Conservation (phyloP, 2,888 invertebrate genomes). For the Thecocarcelia acutangulata region DNA sequence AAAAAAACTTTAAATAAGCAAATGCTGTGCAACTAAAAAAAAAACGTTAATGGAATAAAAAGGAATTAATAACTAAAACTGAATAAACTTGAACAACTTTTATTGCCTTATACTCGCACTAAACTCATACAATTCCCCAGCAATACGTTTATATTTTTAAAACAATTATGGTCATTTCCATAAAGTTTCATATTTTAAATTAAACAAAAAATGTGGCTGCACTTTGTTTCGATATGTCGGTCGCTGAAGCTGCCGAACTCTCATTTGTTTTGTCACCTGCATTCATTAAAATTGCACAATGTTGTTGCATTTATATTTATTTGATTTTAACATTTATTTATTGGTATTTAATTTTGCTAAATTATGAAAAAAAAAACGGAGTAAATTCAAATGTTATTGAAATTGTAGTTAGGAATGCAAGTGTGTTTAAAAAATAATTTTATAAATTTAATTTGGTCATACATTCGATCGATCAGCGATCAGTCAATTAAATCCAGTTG, state of each 20-base stretch:
- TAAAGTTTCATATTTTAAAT: conserved; percentile 15
- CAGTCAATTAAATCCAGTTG: conserved; percentile 16
- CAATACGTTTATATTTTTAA: conserved; percentile 25
- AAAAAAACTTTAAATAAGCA: conserved; percentile 1
- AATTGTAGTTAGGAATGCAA: conserved; percentile 77
- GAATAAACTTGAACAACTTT: conserved; percentile 60
- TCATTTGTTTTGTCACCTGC: conserved; percentile 56
- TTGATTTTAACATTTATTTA: conserved; percentile 48
- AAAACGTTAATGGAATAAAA: conserved; percentile 14
- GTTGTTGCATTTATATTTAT: conserved; percentile 22
- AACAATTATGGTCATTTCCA: conserved; percentile 75
- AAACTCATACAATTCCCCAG: conserved; percentile 23
- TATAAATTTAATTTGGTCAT: conserved; percentile 10
- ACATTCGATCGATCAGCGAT: conserved; percentile 14
- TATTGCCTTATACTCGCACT: conserved; percentile 59
- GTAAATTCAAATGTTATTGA: conserved; percentile 76
- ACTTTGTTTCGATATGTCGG: conserved; percentile 45
- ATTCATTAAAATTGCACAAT: conserved; percentile 32
- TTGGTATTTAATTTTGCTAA: conserved; percentile 18
- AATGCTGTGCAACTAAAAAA: not conserved
- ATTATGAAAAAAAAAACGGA: conserved; percentile 14
- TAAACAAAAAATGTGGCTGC: conserved; percentile 8
- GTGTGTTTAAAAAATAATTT: conserved; percentile 53
- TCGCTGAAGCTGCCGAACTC: conserved; percentile 3
- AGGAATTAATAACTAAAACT: not conserved